Evolutionary conservation across 2,797 vertebrate species (phyloP).

Genomic region (Arrhamphus sclerolepis): DNA sequence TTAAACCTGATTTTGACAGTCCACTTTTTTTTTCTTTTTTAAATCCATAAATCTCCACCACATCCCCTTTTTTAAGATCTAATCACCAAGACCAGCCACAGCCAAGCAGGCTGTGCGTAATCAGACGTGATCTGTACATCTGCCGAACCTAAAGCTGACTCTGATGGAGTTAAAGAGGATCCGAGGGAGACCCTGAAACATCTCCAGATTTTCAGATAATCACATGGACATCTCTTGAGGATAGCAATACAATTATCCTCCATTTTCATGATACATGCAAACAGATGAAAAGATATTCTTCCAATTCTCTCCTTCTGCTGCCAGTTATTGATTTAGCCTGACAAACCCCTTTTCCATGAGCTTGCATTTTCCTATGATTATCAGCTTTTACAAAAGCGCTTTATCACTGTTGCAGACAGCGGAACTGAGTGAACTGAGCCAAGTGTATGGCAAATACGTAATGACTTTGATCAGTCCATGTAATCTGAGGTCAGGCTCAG

Average conservation of each 20-base stretch:
- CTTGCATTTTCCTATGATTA: slow-evolving; percentile 53
- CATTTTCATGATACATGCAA: slow-evolving; percentile 15
- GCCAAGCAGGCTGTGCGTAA: slow-evolving; percentile 28
- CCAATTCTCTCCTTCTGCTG: slow-evolving; percentile 16
- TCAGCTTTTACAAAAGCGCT: slow-evolving; percentile 66
- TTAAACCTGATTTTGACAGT: not conserved
- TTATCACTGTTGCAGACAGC: slow-evolving; percentile 46
- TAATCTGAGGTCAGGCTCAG: slow-evolving; percentile 48
- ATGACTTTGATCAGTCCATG: slow-evolving; percentile 47
- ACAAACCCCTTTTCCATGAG: slow-evolving; percentile 44
- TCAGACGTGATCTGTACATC: slow-evolving; percentile 39
- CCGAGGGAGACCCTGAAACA: slow-evolving; percentile 45
- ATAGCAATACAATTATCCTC: slow-evolving; percentile 31
- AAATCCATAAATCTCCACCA: slow-evolving; percentile 1
- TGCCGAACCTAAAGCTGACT: slow-evolving; percentile 26
- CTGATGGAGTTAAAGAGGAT: slow-evolving; percentile 56
- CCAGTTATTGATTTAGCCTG: slow-evolving; percentile 53
- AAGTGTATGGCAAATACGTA: slow-evolving; percentile 40
- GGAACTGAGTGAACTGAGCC: slow-evolving; percentile 32
- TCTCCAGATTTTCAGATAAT: slow-evolving; percentile 55
- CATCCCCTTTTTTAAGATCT: slow-evolving; percentile 15
- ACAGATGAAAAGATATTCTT: slow-evolving; percentile 35
- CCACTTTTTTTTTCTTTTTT: too few species aligned
- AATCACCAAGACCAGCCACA: slow-evolving; percentile 4
- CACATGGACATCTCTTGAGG: slow-evolving; percentile 20